Percentiles rank a stretch among this genome's conserved stretches.
phyloP scores from a whole-genome alignment of 2,888 invertebrate species.

The Melolontha melolontha region DNA sequence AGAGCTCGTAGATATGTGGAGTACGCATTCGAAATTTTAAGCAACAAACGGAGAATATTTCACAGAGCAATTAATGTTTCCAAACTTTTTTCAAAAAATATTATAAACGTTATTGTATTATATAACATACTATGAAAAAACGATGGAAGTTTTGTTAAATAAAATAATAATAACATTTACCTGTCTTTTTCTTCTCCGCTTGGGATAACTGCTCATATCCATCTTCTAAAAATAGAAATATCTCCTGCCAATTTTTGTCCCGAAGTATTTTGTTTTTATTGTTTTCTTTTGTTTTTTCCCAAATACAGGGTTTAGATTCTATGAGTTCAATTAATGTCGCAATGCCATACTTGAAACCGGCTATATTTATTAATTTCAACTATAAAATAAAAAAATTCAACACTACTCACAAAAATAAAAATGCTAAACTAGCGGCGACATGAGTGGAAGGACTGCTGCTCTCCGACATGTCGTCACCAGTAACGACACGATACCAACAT shows the following conservation, averaged over 20 bases:
- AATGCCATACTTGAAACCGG: conserved; percentile 42
- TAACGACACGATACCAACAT: no score
- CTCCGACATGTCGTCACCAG: no score
- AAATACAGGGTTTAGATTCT: conserved; percentile 47
- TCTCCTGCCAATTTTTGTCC: conserved; percentile 37
- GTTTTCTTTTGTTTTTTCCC: conserved; percentile 46
- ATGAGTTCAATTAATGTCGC: conserved; percentile 46
- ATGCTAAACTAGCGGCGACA: no score
- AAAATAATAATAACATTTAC: conserved; percentile 39
- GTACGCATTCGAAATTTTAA: conserved; percentile 27
- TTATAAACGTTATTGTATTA: conserved; percentile 47
- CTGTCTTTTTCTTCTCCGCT: conserved; percentile 44
- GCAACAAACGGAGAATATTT: conserved; percentile 31
- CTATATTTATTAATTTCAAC: conserved; percentile 24
- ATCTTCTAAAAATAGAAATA: conserved; percentile 22
- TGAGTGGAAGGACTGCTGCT: no score
- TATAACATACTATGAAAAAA: conserved; percentile 47
- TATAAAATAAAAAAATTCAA: conserved; percentile 1
- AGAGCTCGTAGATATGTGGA: conserved; percentile 28
- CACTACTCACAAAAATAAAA: no score
- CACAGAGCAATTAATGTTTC: conserved; percentile 16
- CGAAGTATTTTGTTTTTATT: conserved; percentile 45
- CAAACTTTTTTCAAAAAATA: conserved; percentile 5
- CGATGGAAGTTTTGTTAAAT: conserved; percentile 44
- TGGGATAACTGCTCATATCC: conserved; percentile 40